Evolutionary conservation across 2,113 vertebrate genomes (phyloP), one percentile per base, ranked within the genome.

Genomic region (Scopus umbretta): DNA sequence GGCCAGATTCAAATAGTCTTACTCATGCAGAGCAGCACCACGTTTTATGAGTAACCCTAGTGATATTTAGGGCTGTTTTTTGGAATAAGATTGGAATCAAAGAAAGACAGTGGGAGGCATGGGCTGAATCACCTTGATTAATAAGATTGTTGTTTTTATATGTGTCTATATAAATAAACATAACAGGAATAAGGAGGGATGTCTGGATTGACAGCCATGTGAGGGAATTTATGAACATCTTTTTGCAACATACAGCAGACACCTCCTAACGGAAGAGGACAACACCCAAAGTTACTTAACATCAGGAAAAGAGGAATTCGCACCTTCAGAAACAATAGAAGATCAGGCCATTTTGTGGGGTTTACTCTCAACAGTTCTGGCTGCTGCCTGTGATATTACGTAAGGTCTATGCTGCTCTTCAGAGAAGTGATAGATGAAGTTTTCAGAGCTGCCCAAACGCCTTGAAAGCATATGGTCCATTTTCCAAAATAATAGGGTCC

Each of bases 61-160:
- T 94, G 96, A 96, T 92, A 96, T 96, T 96, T 95, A 94, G 82
- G 81, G 47, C 67, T 96, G 63, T 45, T 90, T 94, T 96, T 88
- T 90, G 63, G 92, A 96, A 90, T 62, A 88, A 92, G 93, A 88
- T 42, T 78, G 92, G 81, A 96, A 90, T 92, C 79, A 86, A 66
- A 90, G 88, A 82, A 83, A 95, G 93, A 80, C 90, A 78, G 95
- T 96, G 90, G 92, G 96, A 96, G 75, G 96, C 42, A 90, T 49
- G 32, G 43, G 81, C 74, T 96, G 96, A 96, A 97, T 96, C 96
- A 97, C 96, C 94, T 97, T 95, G 94, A 94, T 94, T 96, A 96
- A 96, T 94, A 96, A 94, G 81, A 53, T 73, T 76, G 72, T 93
- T 42, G 36, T 7, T 0, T 93, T 97, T 90, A 50, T 68, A 65